A percentile compares a stretch with the other conserved stretches of the same genome.
Conservation (phyloP, 2,797 vertebrate species). For the Neosilurus hyrtlii region DNA sequence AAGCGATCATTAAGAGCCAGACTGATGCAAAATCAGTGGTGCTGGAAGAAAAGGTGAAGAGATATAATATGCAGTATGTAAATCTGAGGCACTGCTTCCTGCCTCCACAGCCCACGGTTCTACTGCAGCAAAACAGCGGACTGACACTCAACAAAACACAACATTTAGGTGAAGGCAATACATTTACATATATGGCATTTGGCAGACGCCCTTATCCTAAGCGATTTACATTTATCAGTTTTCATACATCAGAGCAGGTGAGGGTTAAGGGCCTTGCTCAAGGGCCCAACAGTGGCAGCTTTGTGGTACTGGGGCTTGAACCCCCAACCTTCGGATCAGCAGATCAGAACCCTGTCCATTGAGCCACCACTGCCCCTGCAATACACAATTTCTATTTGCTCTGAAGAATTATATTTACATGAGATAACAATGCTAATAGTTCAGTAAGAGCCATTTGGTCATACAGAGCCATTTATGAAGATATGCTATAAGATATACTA, state of each 20-base stretch:
- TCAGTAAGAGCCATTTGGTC: not conserved
- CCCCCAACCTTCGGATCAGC: too few species aligned
- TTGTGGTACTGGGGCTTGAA: too few species aligned
- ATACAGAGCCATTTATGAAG: not conserved
- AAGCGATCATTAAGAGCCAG: not conserved
- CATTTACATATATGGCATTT: too few species aligned
- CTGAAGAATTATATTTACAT: not conserved
- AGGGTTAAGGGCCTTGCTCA: too few species aligned
- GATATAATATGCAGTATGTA: not conserved
- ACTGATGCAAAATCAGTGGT: not conserved
- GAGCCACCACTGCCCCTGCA: too few species aligned
- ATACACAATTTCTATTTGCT: not conserved
- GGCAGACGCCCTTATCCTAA: too few species aligned
- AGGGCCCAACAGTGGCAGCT: too few species aligned
- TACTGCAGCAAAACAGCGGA: not conserved
- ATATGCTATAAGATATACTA: not conserved
- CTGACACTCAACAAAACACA: not conserved
- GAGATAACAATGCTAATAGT: not conserved
- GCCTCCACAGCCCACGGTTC: too few species aligned
- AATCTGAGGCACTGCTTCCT: not conserved
- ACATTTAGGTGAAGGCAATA: not conserved
- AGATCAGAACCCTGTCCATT: too few species aligned
- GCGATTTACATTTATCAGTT: too few species aligned
- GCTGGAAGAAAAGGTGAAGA: not conserved
- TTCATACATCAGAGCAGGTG: too few species aligned